Evolutionary conservation across 2,888 invertebrate species (phyloP).

Genomic region (Julus scanicus): DNA sequence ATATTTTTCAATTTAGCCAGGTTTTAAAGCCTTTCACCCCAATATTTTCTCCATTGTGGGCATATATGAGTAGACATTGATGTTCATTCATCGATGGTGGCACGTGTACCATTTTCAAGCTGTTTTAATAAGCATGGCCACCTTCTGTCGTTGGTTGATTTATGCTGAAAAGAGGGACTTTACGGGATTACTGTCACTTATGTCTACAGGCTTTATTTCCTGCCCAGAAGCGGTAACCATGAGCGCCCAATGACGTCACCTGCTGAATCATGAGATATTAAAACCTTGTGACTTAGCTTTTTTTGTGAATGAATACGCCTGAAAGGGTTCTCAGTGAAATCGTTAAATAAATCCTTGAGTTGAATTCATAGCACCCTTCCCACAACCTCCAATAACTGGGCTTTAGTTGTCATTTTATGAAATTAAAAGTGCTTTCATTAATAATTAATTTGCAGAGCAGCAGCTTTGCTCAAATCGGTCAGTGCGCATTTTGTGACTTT

Average conservation of each 20-base stretch:
- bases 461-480: background rate
- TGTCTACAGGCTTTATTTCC: background rate
- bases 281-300: conserved; percentile 7
- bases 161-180: background rate
- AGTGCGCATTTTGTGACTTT: background rate
- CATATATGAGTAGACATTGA: background rate
- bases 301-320: background rate
- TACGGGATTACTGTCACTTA: conserved; percentile 4
- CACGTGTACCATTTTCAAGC: background rate
- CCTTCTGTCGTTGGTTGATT: conserved; percentile 7
- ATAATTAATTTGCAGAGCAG: background rate
- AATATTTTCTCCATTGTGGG: background rate
- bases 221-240: background rate
- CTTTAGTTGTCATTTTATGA: conserved; percentile 5
- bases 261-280: conserved; percentile 9
- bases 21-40: background rate
- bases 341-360: background rate
- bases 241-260: background rate
- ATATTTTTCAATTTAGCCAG: background rate
- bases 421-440: conserved; percentile 4
- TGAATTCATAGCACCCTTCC: background rate
- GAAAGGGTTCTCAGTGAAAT: conserved; percentile 14
- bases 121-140: background rate
- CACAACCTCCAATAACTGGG: background rate
- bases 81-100: background rate